These are phyloP conservation scores for Mongoloraphidia duomilia DNA, from an alignment of 2,888 invertebrate species.

Conservation along the genomic window DNA sequence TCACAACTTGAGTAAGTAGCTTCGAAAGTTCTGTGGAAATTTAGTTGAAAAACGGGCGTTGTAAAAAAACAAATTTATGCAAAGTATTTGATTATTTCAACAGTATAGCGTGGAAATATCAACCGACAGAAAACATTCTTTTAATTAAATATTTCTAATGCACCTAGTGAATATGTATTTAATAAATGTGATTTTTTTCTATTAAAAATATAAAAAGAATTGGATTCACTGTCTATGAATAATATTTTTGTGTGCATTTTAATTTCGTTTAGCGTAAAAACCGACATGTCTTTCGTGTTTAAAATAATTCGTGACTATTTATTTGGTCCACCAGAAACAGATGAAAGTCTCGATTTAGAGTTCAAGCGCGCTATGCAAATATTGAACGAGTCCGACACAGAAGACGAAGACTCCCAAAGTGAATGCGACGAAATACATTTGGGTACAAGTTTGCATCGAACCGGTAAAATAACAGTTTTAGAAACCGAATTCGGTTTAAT, in stretches of 20 bases:
- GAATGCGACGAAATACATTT: background rate
- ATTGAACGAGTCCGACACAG: background rate
- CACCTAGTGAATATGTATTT: too few relatives aligned
- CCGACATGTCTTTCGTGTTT: background rate
- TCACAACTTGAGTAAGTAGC: too few relatives aligned
- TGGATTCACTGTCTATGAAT: too few relatives aligned
- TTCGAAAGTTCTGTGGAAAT: too few relatives aligned
- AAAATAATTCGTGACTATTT: background rate
- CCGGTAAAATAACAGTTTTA: slow-evolving; percentile 47
- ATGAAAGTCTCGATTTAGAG: background rate
- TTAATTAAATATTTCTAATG: too few relatives aligned
- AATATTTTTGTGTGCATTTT: background rate
- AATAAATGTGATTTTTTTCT: too few relatives aligned
- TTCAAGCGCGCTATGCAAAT: background rate
- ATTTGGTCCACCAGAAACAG: background rate
- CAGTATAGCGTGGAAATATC: too few relatives aligned
- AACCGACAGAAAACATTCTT: too few relatives aligned
- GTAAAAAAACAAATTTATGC: too few relatives aligned
- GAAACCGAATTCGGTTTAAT: slow-evolving; percentile 37
- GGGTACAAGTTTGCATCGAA: slow-evolving; percentile 17
- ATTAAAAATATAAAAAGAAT: too few relatives aligned
- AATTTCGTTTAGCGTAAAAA: background rate
- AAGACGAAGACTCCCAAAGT: background rate
- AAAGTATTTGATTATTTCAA: too few relatives aligned
- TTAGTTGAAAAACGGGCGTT: too few relatives aligned